A percentile compares a stretch with the other conserved stretches of the same genome.
These are phyloP conservation scores for Mus pahari DNA, from an alignment of 2,113 vertebrate species.

Conservation along the genomic window DNA sequence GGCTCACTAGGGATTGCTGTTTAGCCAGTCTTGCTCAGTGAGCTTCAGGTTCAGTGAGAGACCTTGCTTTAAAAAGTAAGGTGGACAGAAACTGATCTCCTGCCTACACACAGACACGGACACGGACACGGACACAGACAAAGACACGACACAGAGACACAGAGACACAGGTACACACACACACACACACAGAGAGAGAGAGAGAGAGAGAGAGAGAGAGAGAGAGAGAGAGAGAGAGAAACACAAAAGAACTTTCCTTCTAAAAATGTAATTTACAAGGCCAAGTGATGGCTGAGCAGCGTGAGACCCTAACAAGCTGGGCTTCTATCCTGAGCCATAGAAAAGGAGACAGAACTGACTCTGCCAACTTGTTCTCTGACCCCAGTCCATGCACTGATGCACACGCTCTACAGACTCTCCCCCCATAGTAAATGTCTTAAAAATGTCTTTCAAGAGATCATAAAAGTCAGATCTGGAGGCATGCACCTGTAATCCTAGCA, in stretches of 20 bases:
- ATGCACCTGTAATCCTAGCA: not conserved
- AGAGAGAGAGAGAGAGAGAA: no score
- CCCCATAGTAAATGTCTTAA: not conserved
- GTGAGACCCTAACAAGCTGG: not conserved
- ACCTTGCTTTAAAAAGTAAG: not conserved
- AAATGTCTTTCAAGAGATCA: constrained; percentile 41
- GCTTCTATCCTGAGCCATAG: not conserved
- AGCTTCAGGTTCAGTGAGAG: not conserved
- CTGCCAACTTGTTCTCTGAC: not conserved
- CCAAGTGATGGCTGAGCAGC: not conserved
- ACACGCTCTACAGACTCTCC: not conserved
- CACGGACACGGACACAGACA: not conserved
- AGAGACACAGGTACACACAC: not conserved
- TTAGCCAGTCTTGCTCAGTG: not conserved
- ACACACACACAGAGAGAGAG: not conserved
- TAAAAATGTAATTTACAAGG: not conserved
- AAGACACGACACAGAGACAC: not conserved
- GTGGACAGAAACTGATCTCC: not conserved
- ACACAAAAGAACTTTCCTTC: not conserved
- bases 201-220: no score
- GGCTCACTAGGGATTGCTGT: not conserved
- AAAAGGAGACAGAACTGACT: not conserved
- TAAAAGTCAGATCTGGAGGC: not conserved
- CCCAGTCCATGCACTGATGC: no score
- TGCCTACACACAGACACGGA: not conserved